A percentile compares a stretch with the other conserved stretches of the same genome.
Conservation (phyloP, 2,888 invertebrate species). For the Scaptomyza flava region DNA sequence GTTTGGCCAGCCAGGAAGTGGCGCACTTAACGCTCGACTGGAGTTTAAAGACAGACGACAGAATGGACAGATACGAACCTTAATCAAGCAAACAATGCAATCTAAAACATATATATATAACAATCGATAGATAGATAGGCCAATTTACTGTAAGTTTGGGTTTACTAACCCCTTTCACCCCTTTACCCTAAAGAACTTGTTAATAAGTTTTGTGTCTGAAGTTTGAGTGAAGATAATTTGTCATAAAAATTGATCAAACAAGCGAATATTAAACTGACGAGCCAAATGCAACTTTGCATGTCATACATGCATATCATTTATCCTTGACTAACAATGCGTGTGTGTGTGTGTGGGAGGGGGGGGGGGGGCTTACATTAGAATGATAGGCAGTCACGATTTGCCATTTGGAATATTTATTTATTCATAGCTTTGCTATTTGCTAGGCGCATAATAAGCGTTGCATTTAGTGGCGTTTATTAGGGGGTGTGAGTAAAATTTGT, state of each 20-base stretch:
- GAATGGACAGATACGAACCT: background rate
- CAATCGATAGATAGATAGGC: background rate
- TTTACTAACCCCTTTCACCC: no score
- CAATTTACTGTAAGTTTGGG: background rate
- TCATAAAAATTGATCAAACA: constrained; percentile 81
- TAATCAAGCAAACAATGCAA: constrained; percentile 20
- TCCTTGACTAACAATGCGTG: constrained; percentile 57
- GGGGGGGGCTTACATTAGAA: constrained; percentile 31
- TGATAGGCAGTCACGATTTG: constrained; percentile 76
- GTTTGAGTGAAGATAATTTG: constrained; percentile 57
- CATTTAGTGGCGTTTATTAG: constrained; percentile 28
- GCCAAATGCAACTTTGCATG: constrained; percentile 74
- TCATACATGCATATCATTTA: constrained; percentile 47
- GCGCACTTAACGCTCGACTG: constrained; percentile 46
- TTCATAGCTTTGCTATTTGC: constrained; percentile 64
- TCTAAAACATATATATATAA: background rate
- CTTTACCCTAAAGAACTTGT: no score
- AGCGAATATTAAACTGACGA: constrained; percentile 57
- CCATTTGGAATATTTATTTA: constrained; percentile 79
- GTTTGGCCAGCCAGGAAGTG: constrained; percentile 37
- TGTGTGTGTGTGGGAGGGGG: constrained; percentile 1
- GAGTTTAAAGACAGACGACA: background rate
- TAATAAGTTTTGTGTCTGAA: no score
- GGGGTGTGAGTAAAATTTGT: background rate
- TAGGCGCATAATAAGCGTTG: constrained; percentile 54